These are phyloP conservation scores for Porites australiensis DNA, from an alignment of 64 coral and sea anemone genomes.

Conservation along the genomic window DNA sequence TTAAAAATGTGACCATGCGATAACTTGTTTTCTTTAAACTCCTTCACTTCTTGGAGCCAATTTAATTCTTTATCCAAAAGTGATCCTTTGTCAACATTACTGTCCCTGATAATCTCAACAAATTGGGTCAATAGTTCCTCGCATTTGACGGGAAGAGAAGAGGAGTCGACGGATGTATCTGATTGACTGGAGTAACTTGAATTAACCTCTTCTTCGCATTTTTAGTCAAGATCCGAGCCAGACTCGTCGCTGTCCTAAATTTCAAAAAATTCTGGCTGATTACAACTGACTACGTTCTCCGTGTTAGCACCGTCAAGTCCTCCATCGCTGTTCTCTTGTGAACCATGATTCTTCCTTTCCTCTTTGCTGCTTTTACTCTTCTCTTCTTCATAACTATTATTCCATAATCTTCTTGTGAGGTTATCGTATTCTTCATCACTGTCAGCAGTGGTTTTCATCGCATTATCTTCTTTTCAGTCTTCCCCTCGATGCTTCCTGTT, in stretches of 20 bases:
- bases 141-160: neutral
- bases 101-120: neutral
- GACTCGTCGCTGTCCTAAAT: constrained; percentile 27
- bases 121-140: neutral
- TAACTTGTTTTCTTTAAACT: constrained; percentile 47
- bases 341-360: neutral
- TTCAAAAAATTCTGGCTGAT: neutral
- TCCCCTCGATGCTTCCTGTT: neutral
- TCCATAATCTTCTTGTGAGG: constrained; percentile 20
- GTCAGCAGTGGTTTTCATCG: neutral
- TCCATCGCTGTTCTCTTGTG: too few species aligned
- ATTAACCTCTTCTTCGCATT: constrained; percentile 2
- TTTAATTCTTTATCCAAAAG: neutral
- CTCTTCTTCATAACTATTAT: neutral
- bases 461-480: neutral
- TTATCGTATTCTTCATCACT: constrained; percentile 43
- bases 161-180: constrained; percentile 5
- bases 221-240: constrained; percentile 36
- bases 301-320: neutral
- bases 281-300: neutral
- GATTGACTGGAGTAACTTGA: constrained; percentile 9
- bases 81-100: constrained; percentile 12
- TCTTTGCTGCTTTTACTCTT: neutral
- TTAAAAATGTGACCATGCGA: constrained; percentile 42
- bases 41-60: constrained; percentile 5